phyloP scores from a whole-genome alignment of 2,113 vertebrate species.

The Aptenodytes forsteri region DNA sequence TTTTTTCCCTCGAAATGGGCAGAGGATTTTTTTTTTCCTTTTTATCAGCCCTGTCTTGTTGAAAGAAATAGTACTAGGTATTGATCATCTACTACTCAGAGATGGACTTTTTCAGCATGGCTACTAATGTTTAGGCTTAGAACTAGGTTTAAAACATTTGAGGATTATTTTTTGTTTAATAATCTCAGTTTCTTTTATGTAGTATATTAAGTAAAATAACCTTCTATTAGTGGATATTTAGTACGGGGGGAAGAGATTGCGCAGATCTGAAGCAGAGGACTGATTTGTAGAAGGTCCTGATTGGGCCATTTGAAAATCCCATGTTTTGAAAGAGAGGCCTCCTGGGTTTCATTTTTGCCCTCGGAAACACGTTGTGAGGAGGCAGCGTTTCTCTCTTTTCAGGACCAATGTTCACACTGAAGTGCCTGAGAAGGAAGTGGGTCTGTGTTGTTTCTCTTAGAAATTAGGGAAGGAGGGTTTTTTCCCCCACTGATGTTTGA shows the following conservation, averaged over 20 bases:
- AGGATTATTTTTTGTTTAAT: background rate
- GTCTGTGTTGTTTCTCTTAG: background rate
- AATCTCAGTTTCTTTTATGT: background rate
- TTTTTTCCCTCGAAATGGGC: rapidly evolving
- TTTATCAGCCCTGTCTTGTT: background rate
- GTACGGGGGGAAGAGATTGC: rapidly evolving
- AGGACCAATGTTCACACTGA: background rate
- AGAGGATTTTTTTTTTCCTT: rapidly evolving
- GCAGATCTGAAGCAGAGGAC: background rate
- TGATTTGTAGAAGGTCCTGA: background rate
- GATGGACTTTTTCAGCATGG: background rate
- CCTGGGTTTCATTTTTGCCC: background rate
- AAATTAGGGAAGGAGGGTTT: background rate
- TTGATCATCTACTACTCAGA: background rate
- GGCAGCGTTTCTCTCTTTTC: background rate
- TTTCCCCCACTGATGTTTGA: rapidly evolving
- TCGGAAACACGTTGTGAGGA: rapidly evolving
- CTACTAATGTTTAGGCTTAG: background rate
- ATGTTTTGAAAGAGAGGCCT: background rate
- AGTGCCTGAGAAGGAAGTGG: background rate
- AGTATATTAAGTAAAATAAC: background rate
- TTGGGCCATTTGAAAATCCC: background rate
- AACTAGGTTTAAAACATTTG: background rate
- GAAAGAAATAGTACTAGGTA: background rate
- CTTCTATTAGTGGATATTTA: background rate